Conservation (phyloP, 2,888 invertebrate genomes). For the Nephrocerus scutellatus region DNA sequence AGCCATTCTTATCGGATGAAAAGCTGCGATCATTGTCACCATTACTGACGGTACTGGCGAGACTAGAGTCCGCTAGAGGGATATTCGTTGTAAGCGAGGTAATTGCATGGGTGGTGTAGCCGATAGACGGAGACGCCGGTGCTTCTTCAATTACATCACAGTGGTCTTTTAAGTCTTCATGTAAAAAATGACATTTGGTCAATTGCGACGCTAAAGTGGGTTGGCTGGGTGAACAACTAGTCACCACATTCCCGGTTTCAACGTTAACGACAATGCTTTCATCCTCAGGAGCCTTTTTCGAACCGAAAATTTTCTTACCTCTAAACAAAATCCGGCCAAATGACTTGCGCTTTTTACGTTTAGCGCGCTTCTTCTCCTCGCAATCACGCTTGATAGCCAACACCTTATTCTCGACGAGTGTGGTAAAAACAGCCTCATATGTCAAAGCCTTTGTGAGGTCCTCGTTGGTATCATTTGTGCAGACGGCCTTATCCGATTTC, state of each 20-base stretch:
- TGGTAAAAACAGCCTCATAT: conserved; percentile 46
- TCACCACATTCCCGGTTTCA: no score
- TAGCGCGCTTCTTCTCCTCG: conserved; percentile 43
- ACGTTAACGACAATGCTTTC: no score
- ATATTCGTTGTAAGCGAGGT: conserved; percentile 13
- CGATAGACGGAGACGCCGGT: conserved; percentile 14
- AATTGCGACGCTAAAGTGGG: no score
- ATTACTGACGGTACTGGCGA: conserved; percentile 43
- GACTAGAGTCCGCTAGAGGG: conserved; percentile 32
- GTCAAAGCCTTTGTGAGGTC: conserved; percentile 45
- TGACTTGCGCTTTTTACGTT: conserved; percentile 41
- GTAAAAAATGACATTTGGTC: no score
- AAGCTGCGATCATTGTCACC: conserved; percentile 28
- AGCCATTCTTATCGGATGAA: conserved; percentile 29
- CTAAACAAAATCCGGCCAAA: conserved; percentile 42
- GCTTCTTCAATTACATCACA: no score
- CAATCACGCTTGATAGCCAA: conserved; percentile 46
- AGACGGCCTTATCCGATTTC: conserved; percentile 45
- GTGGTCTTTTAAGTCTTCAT: no score
- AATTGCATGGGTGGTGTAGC: conserved; percentile 15
- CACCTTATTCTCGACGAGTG: conserved; percentile 46
- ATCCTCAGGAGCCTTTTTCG: no score
- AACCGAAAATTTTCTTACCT: conserved; percentile 40
- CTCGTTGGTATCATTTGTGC: conserved; percentile 43
- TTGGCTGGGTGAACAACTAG: no score